Base-by-base conservation (phyloP, 2,113 vertebrate species). In the Hippotragus niger region DNA sequence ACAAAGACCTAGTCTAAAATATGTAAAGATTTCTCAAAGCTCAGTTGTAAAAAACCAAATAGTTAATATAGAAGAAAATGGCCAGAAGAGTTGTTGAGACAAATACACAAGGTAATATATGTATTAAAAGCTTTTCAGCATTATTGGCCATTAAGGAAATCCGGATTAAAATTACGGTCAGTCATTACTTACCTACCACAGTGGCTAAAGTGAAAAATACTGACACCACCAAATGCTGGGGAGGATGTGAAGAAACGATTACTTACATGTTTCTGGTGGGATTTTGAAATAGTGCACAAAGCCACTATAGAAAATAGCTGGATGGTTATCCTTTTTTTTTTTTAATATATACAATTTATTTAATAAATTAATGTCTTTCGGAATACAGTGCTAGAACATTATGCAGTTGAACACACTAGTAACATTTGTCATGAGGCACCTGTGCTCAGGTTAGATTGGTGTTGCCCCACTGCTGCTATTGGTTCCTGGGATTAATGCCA, bases 331-430 rank as follows among this genome's bases (percentile, higher is more conserved):
- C 91, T 88, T 43, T 82, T 60, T 57, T 25, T 57, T 43, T 57
- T 23, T 25, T 10, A 57, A 98, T 99, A 99, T 98, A 98, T 96
- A 98, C 98, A 98, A 98, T 99, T 99, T 99, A 99, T 99, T 99
- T 99, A 99, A 99, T 99, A 99, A 99, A 99, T 99, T 99, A 99
- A 99, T 98, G 99, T 99, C 99, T 99, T 99, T 99, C 99, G 99
- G 99, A 99, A 99, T 99, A 99, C 99, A 99, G 99, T 99, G 99
- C 99, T 99, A 99, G 99, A 99, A 99, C 99, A 99, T 99, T 98
- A 99, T 99, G 99, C 99, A 99, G 99, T 99, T 99, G 99, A 99
- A 99, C 99, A 99, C 99, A 99, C 99, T 99, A 99, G 99, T 99
- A 99, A 98, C 98, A 99, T 99, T 98, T 98, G 98, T 99, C 99